Percentiles rank a stretch among this genome's conserved stretches.
Conservation (phyloP, 2,113 vertebrate species). For the Poecilia latipinna region DNA sequence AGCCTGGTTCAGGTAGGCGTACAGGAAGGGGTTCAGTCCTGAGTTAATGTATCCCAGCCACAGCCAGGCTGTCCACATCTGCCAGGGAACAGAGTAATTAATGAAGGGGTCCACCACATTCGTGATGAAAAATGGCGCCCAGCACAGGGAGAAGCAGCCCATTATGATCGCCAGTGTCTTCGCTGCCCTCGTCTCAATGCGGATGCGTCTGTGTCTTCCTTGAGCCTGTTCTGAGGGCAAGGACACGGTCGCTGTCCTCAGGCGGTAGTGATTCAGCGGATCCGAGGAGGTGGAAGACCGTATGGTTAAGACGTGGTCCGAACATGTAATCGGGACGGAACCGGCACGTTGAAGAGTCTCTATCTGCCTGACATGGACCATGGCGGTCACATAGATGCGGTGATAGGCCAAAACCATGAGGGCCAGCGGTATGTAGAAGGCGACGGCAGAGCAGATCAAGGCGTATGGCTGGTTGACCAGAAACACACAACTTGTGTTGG, state of each 20-base stretch:
- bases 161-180: constrained; percentile 84
- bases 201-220: constrained; percentile 75
- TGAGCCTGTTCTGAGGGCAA: constrained; percentile 53
- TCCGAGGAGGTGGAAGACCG: constrained; percentile 63
- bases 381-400: constrained; percentile 83
- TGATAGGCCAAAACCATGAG: constrained; percentile 84
- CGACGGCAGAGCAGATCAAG: constrained; percentile 82
- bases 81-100: constrained; percentile 81
- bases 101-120: constrained; percentile 85
- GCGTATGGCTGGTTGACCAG: constrained; percentile 84
- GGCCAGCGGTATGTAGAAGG: constrained; percentile 81
- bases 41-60: constrained; percentile 86
- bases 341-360: constrained; percentile 80
- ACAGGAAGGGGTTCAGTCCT: constrained; percentile 84
- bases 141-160: constrained; percentile 85
- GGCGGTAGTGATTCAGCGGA: constrained; percentile 51
- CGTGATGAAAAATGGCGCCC: constrained; percentile 84
- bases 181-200: constrained; percentile 82
- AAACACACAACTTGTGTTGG: constrained; percentile 83
- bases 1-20: constrained; percentile 83
- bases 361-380: constrained; percentile 81
- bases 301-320: constrained; percentile 30
- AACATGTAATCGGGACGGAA: constrained; percentile 65
- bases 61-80: constrained; percentile 84
- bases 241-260: constrained; percentile 43